Conservation (phyloP, 2,888 invertebrate species). For the Ptychoptera albimana region DNA sequence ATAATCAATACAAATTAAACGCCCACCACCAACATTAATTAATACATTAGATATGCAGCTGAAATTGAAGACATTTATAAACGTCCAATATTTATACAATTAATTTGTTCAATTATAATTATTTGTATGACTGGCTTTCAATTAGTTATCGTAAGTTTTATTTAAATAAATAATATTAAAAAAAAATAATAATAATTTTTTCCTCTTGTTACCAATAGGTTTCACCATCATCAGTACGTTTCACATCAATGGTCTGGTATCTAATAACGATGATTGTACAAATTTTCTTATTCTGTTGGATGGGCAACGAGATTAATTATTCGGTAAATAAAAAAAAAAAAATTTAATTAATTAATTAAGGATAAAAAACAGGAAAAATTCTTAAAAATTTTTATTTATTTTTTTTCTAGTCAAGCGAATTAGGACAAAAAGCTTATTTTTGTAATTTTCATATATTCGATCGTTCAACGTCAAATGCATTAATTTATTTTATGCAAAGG, state of each 20-base stretch:
- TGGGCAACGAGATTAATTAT: constrained; percentile 37
- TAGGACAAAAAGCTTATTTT: constrained; percentile 3
- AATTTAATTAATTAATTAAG: not conserved
- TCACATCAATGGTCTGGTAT: constrained; percentile 36
- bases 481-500: too few species aligned
- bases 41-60: constrained; percentile 16
- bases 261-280: constrained; percentile 37
- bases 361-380: not conserved
- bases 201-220: too few species aligned
- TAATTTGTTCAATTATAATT: constrained; percentile 21
- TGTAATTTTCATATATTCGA: constrained; percentile 5
- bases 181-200: too few species aligned
- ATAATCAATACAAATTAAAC: too few species aligned
- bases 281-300: constrained; percentile 39
- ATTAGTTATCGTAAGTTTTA: constrained; percentile 21
- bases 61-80: constrained; percentile 19
- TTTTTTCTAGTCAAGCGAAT: constrained; percentile 1
- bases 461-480: not conserved
- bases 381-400: not conserved
- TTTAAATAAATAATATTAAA: too few species aligned
- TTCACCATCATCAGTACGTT: constrained; percentile 21
- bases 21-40: too few species aligned
- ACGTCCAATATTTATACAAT: constrained; percentile 21
- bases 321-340: constrained; percentile 26
- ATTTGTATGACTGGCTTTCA: constrained; percentile 27